Evolutionary conservation across 30 jellyfish, hydroid and myxozoan species (phyloP), one percentile per base, ranked within the genome.

Genomic region (Hydractinia echinata): DNA sequence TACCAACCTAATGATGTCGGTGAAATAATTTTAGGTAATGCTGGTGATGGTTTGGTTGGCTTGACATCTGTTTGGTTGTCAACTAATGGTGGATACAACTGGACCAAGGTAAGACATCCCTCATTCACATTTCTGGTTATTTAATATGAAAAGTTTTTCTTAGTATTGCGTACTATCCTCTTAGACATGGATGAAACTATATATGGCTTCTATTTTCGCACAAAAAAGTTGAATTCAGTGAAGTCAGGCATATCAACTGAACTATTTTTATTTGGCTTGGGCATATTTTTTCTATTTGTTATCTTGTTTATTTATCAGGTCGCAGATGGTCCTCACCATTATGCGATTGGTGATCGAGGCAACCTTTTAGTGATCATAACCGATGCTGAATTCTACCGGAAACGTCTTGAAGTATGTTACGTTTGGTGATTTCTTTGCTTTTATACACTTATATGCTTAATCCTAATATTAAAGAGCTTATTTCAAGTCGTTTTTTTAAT

Each of bases 331-430:
- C 97, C 97, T 10, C 97, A 90, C 61, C 94, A 80, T 76, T 90
- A 90, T 74, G 97, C 97, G 3, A 90, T 90, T 78, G 97, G 94
- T 49, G 97, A 90, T 71, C 87, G 76, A 56, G 97, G 97, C 14
- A 90, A 90, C 66, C 67, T 90, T 56, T 69, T 90, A 9, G 95
- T 85, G 14, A 89, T 89, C 16, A 83, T 81, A n/a, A 44, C 88
- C 97, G 14, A 60, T 49, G 69, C 73, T 67, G 77, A 82, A 82
- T 66, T 60, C 89, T 10, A 67, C 89, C 10, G 89, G 72, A 70
- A 58, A 60, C 11, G 19, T 10, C 50, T n/a, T 77, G 3, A 77
- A 77, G 85, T 77, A 77, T 54, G 60, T 9, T 52, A 10, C 19
- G 83, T 11, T 76, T 76, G 30, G 4, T 30, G 15, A n/a, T n/a